These are phyloP conservation scores for Notocelia uddmanniana DNA, from an alignment of 2,888 invertebrate genomes.

Conservation along the genomic window DNA sequence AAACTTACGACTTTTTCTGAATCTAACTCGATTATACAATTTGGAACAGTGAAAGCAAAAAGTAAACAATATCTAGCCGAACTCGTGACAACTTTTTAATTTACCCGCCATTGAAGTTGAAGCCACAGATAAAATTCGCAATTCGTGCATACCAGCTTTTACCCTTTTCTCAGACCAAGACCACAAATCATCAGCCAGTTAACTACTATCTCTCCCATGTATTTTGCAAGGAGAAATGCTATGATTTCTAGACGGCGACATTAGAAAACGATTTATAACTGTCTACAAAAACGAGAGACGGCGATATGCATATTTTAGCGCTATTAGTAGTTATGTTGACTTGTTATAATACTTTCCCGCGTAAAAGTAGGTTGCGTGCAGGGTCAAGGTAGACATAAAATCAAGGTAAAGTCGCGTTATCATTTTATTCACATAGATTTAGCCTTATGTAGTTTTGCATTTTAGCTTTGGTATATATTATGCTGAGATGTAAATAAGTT, in stretches of 20 bases:
- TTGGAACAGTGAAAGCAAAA: slow-evolving; percentile 28
- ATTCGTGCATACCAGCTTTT: slow-evolving; percentile 40
- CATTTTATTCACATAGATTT: slow-evolving; percentile 11
- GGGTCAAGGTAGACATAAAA: slow-evolving; percentile 36
- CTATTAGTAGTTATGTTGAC: slow-evolving; percentile 24
- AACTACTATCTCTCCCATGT: slow-evolving; percentile 37
- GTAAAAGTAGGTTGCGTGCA: slow-evolving; percentile 34
- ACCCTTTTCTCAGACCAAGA: slow-evolving; percentile 40
- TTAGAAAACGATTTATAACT: slow-evolving; percentile 46
- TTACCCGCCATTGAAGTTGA: slow-evolving; percentile 29
- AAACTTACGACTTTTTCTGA: slow-evolving; percentile 2
- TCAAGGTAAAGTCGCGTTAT: slow-evolving; percentile 13
- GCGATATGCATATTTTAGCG: slow-evolving; percentile 39
- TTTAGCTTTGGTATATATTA: not conserved
- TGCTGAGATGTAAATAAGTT: not conserved
- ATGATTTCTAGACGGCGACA: slow-evolving; percentile 40
- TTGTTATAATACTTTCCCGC: slow-evolving; percentile 33
- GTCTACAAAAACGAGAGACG: slow-evolving; percentile 23
- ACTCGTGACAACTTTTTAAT: slow-evolving; percentile 41
- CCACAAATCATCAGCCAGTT: slow-evolving; percentile 39
- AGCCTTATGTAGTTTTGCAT: not conserved
- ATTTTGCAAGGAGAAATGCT: slow-evolving; percentile 44
- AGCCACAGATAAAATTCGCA: slow-evolving; percentile 35
- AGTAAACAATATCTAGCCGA: slow-evolving; percentile 13
- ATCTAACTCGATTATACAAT: slow-evolving; percentile 22